Conservation (phyloP, 2,113 vertebrate species). For the Brachirus orientalis region DNA sequence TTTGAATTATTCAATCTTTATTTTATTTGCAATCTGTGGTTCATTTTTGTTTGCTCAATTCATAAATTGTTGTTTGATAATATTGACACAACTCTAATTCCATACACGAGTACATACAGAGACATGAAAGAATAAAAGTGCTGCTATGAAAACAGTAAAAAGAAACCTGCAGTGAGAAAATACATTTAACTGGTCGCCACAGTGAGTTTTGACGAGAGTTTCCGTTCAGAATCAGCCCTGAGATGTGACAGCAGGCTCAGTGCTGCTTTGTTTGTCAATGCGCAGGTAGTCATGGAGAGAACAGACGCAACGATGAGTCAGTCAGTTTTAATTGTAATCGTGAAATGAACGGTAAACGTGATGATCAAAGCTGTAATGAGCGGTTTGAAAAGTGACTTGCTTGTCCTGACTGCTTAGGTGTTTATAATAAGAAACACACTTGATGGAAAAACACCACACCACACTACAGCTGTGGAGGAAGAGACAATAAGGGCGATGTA, state of each 20-base stretch:
- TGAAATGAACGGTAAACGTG: slow-evolving; percentile 44
- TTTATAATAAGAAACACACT: not conserved
- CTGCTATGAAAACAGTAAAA: slow-evolving; percentile 28
- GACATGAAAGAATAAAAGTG: not conserved
- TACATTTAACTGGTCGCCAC: no score
- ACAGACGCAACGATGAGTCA: slow-evolving; percentile 35
- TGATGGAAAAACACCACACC: not conserved
- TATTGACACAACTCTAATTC: no score
- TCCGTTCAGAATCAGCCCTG: no score
- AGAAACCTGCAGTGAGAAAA: no score
- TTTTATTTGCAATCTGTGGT: no score
- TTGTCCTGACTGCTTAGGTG: not conserved
- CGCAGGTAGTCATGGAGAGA: slow-evolving; percentile 34
- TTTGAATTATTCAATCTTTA: no score
- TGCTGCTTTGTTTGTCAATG: slow-evolving; percentile 22
- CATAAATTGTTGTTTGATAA: no score
- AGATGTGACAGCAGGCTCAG: not conserved
- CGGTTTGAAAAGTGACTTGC: slow-evolving; percentile 4
- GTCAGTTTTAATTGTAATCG: slow-evolving; percentile 21
- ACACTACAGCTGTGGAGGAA: no score
- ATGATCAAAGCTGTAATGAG: slow-evolving; percentile 11
- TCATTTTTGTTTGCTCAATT: no score
- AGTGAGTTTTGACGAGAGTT: no score
- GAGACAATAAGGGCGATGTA: no score
- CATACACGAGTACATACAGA: not conserved